phyloP scores from a whole-genome alignment of 35 echinoderm and acorn worm species.

The Lytechinus variegatus region DNA sequence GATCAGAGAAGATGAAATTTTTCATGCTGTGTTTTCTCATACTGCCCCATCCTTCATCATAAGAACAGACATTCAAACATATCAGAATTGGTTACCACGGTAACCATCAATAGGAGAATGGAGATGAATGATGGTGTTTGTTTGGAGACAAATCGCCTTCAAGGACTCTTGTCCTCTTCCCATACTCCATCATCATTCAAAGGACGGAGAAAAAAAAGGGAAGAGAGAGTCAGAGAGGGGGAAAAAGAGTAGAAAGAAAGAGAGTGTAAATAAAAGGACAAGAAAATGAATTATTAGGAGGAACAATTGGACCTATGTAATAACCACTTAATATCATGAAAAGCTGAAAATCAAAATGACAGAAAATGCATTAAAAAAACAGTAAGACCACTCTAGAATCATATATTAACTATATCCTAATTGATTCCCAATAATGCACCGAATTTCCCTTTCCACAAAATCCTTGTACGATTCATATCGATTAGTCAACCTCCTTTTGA shows the following conservation, averaged over 20 bases:
- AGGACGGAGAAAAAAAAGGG: not conserved
- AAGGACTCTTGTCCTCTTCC: constrained; percentile 10
- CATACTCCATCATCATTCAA: constrained; percentile 29
- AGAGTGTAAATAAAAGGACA: too few species aligned
- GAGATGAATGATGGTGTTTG: constrained; percentile 47
- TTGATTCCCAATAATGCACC: too few species aligned
- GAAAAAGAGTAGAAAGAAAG: not conserved
- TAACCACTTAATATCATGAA: too few species aligned
- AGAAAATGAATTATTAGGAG: too few species aligned
- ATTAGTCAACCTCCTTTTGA: too few species aligned
- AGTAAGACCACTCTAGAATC: too few species aligned
- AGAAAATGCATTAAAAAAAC: too few species aligned
- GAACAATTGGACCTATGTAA: too few species aligned
- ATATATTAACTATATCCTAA: too few species aligned
- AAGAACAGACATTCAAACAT: constrained; percentile 12
- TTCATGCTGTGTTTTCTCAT: not conserved
- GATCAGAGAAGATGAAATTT: not conserved
- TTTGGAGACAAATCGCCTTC: constrained; percentile 43
- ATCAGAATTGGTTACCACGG: constrained; percentile 13
- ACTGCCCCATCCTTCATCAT: not conserved
- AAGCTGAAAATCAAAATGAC: too few species aligned
- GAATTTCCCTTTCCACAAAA: too few species aligned
- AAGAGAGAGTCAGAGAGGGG: not conserved
- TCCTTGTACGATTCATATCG: too few species aligned
- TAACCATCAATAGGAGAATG: constrained; percentile 38